Evolutionary conservation across 2,888 invertebrate species (phyloP).

Genomic region (Xestia rhomboidea): DNA sequence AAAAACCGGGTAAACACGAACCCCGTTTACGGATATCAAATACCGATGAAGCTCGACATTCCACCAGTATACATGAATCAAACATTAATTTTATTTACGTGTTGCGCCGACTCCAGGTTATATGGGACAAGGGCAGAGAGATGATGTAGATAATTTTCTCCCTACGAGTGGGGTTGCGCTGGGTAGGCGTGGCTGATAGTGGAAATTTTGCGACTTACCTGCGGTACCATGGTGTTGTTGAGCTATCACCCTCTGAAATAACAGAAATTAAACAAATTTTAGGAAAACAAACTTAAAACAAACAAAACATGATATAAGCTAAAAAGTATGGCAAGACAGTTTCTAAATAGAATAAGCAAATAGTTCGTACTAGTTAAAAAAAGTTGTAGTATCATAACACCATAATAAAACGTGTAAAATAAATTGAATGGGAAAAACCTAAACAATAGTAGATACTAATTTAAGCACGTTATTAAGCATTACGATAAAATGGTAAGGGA

Average conservation of each 20-base stretch:
- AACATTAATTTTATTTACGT: background rate
- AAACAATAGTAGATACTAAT: background rate
- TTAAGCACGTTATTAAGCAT: background rate
- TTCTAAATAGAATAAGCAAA: conserved; percentile 5
- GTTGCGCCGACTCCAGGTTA: background rate
- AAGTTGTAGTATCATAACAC: background rate
- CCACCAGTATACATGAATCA: background rate
- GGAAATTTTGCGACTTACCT: conserved; percentile 85
- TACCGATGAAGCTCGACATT: background rate
- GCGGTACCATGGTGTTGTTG: conserved; percentile 91
- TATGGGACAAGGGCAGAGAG: background rate
- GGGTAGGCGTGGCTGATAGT: background rate
- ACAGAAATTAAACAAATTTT: conserved; percentile 74
- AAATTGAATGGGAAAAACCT: background rate
- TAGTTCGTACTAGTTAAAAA: background rate
- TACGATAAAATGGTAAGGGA: background rate
- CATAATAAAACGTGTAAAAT: background rate
- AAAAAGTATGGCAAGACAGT: conserved; percentile 15
- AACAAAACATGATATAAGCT: conserved; percentile 26
- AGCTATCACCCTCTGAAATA: conserved; percentile 92
- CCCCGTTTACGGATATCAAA: background rate
- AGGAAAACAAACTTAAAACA: conserved; percentile 61
- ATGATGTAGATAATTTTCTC: background rate
- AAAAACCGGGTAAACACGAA: background rate
- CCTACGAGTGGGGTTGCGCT: background rate